Conservation (phyloP, 2,888 invertebrate species). For the Flabesymbios commensalis region DNA sequence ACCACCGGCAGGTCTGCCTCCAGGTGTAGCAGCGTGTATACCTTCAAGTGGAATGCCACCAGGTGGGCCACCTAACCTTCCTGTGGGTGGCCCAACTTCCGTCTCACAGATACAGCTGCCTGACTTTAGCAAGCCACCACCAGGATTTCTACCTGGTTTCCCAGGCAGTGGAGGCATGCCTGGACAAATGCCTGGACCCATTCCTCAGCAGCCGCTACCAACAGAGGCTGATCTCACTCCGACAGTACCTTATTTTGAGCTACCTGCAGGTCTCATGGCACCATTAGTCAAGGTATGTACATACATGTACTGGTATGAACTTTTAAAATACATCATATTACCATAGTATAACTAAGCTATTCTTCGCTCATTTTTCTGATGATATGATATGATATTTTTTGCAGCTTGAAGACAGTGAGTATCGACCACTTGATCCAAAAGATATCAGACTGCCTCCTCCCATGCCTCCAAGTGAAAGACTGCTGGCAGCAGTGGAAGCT, state of each 20-base stretch:
- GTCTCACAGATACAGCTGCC: constrained; percentile 32
- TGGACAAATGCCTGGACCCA: constrained; percentile 69
- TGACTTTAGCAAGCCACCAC: constrained; percentile 51
- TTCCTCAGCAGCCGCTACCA: constrained; percentile 65
- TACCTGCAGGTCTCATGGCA: constrained; percentile 97
- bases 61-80: too few relatives aligned
- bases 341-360: too few relatives aligned
- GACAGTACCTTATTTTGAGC: constrained; percentile 91
- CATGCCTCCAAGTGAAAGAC: constrained; percentile 88
- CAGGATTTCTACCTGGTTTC: constrained; percentile 38
- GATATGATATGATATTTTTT: not conserved
- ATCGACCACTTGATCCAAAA: constrained; percentile 86
- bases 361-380: too few relatives aligned
- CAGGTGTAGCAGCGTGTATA: constrained; percentile 23
- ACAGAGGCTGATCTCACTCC: constrained; percentile 69
- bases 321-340: too few relatives aligned
- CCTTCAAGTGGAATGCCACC: too few relatives aligned
- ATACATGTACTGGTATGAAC: too few relatives aligned
- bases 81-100: too few relatives aligned
- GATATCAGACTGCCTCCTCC: constrained; percentile 91
- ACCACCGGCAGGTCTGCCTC: constrained; percentile 7
- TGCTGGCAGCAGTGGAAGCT: constrained; percentile 91
- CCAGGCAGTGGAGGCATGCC: constrained; percentile 14
- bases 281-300: constrained; percentile 88
- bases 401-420: constrained; percentile 84